phyloP scores from a whole-genome alignment of 2,888 invertebrate genomes.

The Oligia fasciuncula region DNA sequence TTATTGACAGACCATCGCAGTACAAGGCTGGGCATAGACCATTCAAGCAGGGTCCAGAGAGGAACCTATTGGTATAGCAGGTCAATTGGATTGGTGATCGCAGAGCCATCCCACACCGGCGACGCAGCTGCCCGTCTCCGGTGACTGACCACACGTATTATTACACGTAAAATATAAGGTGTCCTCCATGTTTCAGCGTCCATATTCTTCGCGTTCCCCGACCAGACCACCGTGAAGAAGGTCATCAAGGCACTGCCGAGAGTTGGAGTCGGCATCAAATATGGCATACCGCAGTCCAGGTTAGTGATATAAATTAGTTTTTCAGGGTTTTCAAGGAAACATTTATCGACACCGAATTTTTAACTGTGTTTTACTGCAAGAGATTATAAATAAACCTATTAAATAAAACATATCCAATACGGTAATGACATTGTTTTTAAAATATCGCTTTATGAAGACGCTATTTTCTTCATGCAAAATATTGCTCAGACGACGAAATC shows the following conservation, averaged over 20 bases:
- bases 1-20: not conserved
- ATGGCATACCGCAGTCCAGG: constrained; percentile 99
- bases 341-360: not conserved
- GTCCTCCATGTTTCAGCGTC: constrained; percentile 93
- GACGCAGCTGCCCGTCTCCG: constrained; percentile 56
- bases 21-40: not conserved
- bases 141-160: constrained; percentile 19
- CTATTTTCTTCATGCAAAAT: not conserved
- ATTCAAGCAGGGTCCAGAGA: not conserved
- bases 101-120: constrained; percentile 41
- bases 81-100: constrained; percentile 38
- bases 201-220: constrained; percentile 99
- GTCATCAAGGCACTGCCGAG: constrained; percentile 99
- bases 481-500: not conserved
- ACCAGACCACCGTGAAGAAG: constrained; percentile 99
- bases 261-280: constrained; percentile 99
- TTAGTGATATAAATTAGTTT: constrained; percentile 79
- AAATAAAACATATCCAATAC: not conserved
- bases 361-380: not conserved
- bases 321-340: not conserved
- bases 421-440: not conserved
- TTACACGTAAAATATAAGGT: constrained; percentile 46
- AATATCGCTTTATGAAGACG: not conserved
- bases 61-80: not conserved
- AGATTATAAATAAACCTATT: not conserved